A percentile compares a stretch with the other conserved stretches of the same genome.
Conservation (phyloP, 2,113 vertebrate genomes). For the Pygoscelis antarcticus region DNA sequence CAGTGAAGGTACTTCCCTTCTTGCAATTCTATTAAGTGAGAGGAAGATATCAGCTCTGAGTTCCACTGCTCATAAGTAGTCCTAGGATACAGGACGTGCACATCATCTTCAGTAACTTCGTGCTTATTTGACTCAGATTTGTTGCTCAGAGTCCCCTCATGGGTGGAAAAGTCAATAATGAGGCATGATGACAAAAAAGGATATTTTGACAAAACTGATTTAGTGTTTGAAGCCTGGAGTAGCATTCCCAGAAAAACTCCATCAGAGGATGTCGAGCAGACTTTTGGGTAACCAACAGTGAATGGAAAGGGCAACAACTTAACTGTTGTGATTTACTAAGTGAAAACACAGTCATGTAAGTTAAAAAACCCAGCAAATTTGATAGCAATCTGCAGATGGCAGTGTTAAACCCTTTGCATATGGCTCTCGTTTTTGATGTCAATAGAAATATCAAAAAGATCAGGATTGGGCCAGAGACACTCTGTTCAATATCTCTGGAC, state of each 20-base stretch:
- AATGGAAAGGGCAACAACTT: slow-evolving; percentile 37
- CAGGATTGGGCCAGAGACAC: slow-evolving; percentile 14
- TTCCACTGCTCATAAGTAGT: neutral
- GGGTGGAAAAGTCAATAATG: neutral
- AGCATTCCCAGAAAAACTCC: neutral
- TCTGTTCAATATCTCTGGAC: slow-evolving; percentile 38
- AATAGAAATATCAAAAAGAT: neutral
- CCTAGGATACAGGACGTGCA: neutral
- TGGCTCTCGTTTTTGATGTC: neutral
- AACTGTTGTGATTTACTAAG: neutral
- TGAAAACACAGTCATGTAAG: neutral
- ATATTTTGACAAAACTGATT: neutral
- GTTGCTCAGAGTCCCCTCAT: neutral
- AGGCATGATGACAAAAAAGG: neutral
- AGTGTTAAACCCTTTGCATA: neutral
- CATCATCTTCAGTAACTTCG: neutral
- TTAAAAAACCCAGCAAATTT: slow-evolving; percentile 32
- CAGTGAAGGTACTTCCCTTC: slow-evolving; percentile 43
- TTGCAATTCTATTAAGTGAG: neutral
- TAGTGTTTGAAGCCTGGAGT: neutral
- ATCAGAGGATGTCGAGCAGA: neutral
- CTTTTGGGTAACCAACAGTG: neutral
- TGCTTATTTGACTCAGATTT: neutral
- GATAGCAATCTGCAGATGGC: slow-evolving; percentile 35
- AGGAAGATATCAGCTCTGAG: neutral